These are phyloP conservation scores for Nasonia giraulti DNA, from an alignment of 1,140 invertebrate species.

Conservation along the genomic window DNA sequence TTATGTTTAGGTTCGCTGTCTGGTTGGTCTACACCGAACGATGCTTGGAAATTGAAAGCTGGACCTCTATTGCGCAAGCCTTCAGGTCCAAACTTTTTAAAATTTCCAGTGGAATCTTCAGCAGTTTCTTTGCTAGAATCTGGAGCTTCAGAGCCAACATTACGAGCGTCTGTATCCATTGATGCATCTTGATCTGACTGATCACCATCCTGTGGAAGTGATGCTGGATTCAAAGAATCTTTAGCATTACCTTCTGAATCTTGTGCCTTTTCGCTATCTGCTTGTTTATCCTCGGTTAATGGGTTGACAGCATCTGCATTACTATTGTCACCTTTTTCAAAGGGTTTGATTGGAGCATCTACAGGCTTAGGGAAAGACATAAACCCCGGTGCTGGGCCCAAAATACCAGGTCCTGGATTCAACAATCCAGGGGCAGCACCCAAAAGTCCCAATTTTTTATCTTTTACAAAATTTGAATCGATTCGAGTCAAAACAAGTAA, in stretches of 20 bases:
- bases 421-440: background rate
- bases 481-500: background rate
- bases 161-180: background rate
- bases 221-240: background rate
- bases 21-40: background rate
- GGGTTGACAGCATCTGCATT: background rate
- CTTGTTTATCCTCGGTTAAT: background rate
- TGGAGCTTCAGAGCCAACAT: background rate
- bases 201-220: background rate
- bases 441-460: background rate
- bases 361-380: too few species aligned
- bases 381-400: too few species aligned
- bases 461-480: background rate
- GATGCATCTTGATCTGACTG: background rate
- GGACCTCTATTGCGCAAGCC: background rate
- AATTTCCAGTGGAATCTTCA: background rate
- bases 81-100: background rate
- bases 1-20: background rate
- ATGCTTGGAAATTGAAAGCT: constrained; percentile 14
- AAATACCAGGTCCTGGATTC: background rate
- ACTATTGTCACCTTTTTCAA: background rate
- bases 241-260: constrained; percentile 5
- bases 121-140: background rate
- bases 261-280: background rate
- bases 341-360: too few species aligned